Conservation (phyloP, 1,140 invertebrate genomes). For the Catajapyx aquilonaris region DNA sequence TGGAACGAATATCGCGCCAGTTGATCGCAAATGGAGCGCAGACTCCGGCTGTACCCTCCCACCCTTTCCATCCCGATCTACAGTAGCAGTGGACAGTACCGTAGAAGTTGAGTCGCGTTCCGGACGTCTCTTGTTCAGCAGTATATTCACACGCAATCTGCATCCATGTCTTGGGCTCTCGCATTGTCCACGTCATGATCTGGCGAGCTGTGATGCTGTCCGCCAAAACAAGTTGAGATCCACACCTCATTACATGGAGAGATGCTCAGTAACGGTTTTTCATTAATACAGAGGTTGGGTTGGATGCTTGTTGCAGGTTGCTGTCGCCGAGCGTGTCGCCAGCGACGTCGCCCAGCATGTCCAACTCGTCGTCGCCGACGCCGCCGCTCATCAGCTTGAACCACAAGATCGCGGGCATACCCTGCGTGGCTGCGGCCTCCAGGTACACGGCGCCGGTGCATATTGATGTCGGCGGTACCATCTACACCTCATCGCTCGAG, state of each 20-base stretch:
- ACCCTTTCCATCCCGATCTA: no score
- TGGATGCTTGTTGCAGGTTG: conserved; percentile 25
- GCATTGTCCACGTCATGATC: background rate
- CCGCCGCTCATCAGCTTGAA: conserved; percentile 30
- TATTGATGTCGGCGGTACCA: conserved; percentile 90
- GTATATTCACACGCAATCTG: background rate
- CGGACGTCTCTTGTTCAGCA: background rate
- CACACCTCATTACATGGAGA: background rate
- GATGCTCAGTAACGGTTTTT: background rate
- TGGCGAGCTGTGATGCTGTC: background rate
- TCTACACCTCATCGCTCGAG: conserved; percentile 88
- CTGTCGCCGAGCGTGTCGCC: conserved; percentile 40
- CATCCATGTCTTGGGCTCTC: background rate
- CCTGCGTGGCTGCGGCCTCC: conserved; percentile 74
- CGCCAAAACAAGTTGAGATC: background rate
- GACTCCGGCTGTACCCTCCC: no score
- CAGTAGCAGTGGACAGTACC: no score
- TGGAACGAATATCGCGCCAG: no score
- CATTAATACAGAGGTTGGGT: background rate
- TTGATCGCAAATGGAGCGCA: no score
- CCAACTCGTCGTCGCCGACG: conserved; percentile 39
- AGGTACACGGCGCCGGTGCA: conserved; percentile 87
- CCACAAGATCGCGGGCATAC: conserved; percentile 60
- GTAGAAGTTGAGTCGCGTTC: no score
- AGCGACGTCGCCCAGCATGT: conserved; percentile 41